These are phyloP conservation scores for Rhodinocichla rosea DNA, from an alignment of 2,113 vertebrate species.

Conservation along the genomic window DNA sequence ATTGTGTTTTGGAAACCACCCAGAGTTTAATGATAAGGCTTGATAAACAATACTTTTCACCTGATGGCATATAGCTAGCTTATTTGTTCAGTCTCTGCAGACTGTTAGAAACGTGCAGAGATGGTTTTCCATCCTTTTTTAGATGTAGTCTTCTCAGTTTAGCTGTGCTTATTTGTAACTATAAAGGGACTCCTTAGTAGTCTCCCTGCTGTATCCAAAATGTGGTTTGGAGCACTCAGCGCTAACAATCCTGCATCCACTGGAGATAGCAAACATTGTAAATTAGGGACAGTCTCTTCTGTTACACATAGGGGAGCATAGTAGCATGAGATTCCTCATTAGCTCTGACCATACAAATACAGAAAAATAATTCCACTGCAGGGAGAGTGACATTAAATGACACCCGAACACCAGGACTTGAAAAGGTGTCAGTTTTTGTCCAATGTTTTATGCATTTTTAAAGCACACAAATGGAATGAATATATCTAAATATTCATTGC, in stretches of 20 bases:
- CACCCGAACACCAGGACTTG: neutral
- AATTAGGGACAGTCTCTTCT: neutral
- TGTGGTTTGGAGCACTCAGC: neutral
- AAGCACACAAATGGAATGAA: neutral
- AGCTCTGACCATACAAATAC: neutral
- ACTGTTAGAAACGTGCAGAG: neutral
- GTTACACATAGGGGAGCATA: neutral
- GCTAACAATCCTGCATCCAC: neutral
- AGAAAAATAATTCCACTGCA: neutral
- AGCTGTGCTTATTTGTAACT: neutral
- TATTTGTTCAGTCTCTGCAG: neutral
- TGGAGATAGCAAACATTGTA: neutral
- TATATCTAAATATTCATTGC: neutral
- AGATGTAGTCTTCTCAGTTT: neutral
- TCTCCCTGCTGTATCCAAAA: neutral
- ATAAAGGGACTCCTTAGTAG: neutral
- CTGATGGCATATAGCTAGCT: neutral
- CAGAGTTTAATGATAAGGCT: neutral
- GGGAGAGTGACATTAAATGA: neutral
- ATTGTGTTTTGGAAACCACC: neutral
- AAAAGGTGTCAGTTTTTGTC: neutral
- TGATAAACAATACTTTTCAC: neutral
- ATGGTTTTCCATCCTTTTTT: neutral
- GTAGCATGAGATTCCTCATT: neutral
- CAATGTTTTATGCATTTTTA: neutral